phyloP scores from a whole-genome alignment of 2,113 vertebrate genomes.

The Talpa occidentalis region DNA sequence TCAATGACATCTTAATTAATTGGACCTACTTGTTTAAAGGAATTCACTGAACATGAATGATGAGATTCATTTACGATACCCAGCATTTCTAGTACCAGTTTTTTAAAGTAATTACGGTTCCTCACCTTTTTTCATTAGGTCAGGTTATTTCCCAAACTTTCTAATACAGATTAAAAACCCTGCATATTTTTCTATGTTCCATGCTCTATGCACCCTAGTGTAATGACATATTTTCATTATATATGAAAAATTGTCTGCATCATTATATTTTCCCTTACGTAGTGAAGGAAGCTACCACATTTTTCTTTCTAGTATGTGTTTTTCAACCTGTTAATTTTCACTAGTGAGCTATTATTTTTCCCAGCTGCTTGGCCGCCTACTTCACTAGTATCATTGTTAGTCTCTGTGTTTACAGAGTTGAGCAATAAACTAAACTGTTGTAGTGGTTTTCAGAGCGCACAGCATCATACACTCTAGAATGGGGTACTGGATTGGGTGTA shows the following conservation, averaged over 20 bases:
- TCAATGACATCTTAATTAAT: constrained; percentile 70
- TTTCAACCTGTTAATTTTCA: not conserved
- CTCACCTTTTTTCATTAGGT: constrained; percentile 68
- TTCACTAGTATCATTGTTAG: not conserved
- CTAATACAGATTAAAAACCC: constrained; percentile 60
- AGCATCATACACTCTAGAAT: not conserved
- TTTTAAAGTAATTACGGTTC: constrained; percentile 79
- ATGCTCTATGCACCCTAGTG: not conserved
- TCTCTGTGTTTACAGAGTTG: not conserved
- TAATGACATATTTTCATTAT: constrained; percentile 70
- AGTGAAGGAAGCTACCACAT: not conserved
- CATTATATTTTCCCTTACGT: not conserved
- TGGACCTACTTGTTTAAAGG: constrained; percentile 45
- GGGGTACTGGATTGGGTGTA: not conserved
- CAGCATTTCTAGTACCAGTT: constrained; percentile 66
- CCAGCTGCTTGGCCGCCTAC: not conserved
- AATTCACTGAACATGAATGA: constrained; percentile 72
- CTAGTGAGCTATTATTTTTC: not conserved
- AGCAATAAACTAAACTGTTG: not conserved
- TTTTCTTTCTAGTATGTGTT: not conserved
- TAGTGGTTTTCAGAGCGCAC: not conserved
- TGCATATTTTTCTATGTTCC: constrained; percentile 27
- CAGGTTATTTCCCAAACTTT: constrained; percentile 53
- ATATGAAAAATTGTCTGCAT: not conserved
- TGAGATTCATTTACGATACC: constrained; percentile 75